Percentiles rank a stretch among this genome's conserved stretches.
Evolutionary conservation across 1,140 invertebrate genomes (phyloP).

Genomic region (Alviniconcha marisindica): DNA sequence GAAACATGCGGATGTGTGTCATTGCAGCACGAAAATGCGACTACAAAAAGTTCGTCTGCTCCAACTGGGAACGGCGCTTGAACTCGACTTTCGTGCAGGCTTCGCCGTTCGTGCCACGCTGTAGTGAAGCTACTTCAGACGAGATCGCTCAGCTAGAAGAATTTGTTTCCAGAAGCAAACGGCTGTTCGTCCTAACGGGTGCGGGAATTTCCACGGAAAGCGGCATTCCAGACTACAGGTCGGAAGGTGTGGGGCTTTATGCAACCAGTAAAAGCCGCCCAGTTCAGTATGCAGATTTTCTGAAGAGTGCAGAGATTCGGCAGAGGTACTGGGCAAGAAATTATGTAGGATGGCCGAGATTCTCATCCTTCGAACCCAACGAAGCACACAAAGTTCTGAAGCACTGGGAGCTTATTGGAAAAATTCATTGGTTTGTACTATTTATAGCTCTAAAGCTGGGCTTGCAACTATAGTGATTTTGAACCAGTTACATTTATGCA

Average conservation of each 20-base stretch:
- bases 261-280: conserved; percentile 89
- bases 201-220: conserved; percentile 97
- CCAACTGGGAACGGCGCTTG: background rate
- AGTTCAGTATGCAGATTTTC: conserved; percentile 87
- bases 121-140: conserved; percentile 70
- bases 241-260: conserved; percentile 94
- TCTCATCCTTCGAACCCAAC: conserved; percentile 79
- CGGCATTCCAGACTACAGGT: conserved; percentile 95
- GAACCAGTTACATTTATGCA: too few relatives aligned
- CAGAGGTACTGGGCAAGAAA: conserved; percentile 97
- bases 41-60: conserved; percentile 29
- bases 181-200: conserved; percentile 86
- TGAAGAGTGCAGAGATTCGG: conserved; percentile 83
- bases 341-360: conserved; percentile 92
- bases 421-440: conserved; percentile 75
- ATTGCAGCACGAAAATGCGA: background rate
- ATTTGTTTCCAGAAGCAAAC: conserved; percentile 80
- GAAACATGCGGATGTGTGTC: background rate
- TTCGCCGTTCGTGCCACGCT: conserved; percentile 56
- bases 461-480: too few relatives aligned
- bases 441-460: too few relatives aligned
- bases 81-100: background rate
- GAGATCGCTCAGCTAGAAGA: conserved; percentile 82
- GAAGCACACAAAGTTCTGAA: conserved; percentile 76
- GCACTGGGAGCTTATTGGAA: conserved; percentile 77